These are phyloP conservation scores for Amblyopsis hoosieri DNA, from an alignment of 2,797 vertebrate genomes.

Conservation along the genomic window DNA sequence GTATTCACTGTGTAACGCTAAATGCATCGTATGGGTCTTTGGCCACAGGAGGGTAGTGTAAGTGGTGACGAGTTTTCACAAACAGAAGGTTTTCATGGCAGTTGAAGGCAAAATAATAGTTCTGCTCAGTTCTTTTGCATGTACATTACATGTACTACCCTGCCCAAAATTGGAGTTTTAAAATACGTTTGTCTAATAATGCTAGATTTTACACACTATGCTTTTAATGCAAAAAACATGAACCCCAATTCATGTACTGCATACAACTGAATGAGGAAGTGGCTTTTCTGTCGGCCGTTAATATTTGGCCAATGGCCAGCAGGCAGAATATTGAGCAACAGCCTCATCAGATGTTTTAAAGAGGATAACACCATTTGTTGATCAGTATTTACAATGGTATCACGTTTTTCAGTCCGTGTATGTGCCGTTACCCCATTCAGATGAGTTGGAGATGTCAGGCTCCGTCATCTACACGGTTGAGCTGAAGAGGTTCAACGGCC, in stretches of 20 bases:
- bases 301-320: slow-evolving; percentile 6
- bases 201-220: no score
- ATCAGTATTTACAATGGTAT: background rate
- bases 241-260: no score
- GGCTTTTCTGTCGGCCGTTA: background rate
- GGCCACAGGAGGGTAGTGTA: background rate
- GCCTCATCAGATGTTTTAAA: background rate
- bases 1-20: background rate
- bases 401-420: background rate
- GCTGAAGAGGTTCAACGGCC: slow-evolving; percentile 92
- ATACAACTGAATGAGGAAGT: background rate
- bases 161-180: no score
- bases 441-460: slow-evolving; percentile 93
- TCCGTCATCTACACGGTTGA: slow-evolving; percentile 98
- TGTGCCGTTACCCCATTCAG: slow-evolving; percentile 60
- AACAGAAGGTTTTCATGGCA: no score
- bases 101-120: no score
- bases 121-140: no score
- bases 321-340: background rate
- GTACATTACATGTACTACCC: no score
- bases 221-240: no score
- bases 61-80: background rate
- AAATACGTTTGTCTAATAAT: no score
- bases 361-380: background rate
- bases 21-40: background rate